A percentile compares a stretch with the other conserved stretches of the same genome.
Evolutionary conservation across 1,140 invertebrate genomes (phyloP).

Genomic region (Luehdorfia chinensis): DNA sequence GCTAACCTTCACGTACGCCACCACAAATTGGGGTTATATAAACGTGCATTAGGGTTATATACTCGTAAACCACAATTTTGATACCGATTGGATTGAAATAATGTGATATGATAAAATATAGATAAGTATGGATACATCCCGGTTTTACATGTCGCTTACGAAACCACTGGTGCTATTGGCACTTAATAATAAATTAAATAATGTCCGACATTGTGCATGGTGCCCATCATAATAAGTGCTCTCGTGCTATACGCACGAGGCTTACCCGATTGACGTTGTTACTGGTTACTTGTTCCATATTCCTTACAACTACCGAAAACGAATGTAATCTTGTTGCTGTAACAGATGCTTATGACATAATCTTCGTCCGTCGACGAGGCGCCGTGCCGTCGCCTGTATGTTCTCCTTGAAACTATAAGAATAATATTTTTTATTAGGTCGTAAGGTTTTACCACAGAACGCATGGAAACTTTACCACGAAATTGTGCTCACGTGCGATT

Average conservation of each 20-base stretch:
- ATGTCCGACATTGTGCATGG: too few relatives aligned
- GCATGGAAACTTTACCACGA: conserved; percentile 25
- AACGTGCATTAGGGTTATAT: too few relatives aligned
- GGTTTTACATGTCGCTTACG: too few relatives aligned
- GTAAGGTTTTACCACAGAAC: conserved; percentile 5
- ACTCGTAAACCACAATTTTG: too few relatives aligned
- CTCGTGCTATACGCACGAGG: conserved; percentile 33
- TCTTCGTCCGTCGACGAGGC: conserved; percentile 41
- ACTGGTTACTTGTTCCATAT: conserved; percentile 50
- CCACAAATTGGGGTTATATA: too few relatives aligned
- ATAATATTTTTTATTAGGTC: conserved; percentile 47
- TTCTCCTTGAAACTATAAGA: conserved; percentile 73
- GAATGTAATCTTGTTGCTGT: conserved; percentile 36
- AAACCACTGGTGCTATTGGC: too few relatives aligned
- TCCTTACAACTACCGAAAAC: conserved; percentile 36
- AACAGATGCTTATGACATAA: conserved; percentile 54
- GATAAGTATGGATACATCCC: too few relatives aligned
- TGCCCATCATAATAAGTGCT: conserved; percentile 19
- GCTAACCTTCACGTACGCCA: too few relatives aligned
- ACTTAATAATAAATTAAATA: too few relatives aligned
- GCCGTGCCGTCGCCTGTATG: conserved; percentile 46
- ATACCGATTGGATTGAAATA: too few relatives aligned
- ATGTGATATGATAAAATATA: too few relatives aligned
- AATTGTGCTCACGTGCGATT: conserved; percentile 32
- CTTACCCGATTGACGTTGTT: conserved; percentile 65